Percentiles rank a stretch among this genome's conserved stretches.
phyloP scores from a whole-genome alignment of 2,113 vertebrate species.

The Deroptyus accipitrinus region DNA sequence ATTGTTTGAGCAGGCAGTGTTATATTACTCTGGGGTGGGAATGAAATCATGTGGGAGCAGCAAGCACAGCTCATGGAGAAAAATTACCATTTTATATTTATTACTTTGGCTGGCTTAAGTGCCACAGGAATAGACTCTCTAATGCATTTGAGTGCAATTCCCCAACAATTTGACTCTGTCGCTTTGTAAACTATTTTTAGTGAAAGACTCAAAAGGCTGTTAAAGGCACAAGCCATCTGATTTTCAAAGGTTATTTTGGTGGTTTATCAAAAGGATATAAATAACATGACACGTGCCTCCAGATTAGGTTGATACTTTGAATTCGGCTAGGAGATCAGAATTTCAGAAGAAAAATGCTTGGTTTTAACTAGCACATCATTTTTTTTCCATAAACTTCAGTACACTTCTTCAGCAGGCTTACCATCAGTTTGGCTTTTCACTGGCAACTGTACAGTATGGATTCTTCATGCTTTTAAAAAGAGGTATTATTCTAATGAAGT shows the following conservation, averaged over 20 bases:
- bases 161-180: constrained; percentile 59
- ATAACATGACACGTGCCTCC: constrained; percentile 27
- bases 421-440: background rate
- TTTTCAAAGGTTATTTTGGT: constrained; percentile 61
- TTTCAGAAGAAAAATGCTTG: background rate
- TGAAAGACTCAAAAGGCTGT: constrained; percentile 35
- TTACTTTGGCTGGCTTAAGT: constrained; percentile 70
- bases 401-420: background rate
- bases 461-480: background rate
- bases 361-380: background rate
- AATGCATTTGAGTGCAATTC: constrained; percentile 69
- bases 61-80: constrained; percentile 63
- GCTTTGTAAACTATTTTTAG: constrained; percentile 74
- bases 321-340: constrained; percentile 13
- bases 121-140: constrained; percentile 73
- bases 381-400: background rate
- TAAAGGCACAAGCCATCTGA: constrained; percentile 60
- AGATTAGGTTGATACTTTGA: constrained; percentile 33
- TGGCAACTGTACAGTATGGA: background rate
- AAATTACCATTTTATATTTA: constrained; percentile 78
- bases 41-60: constrained; percentile 61
- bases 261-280: constrained; percentile 60
- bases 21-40: constrained; percentile 60
- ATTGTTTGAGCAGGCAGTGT: constrained; percentile 41
- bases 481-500: background rate